These are phyloP conservation scores for Cetonia aurata DNA, from an alignment of 2,888 invertebrate species.

Conservation along the genomic window DNA sequence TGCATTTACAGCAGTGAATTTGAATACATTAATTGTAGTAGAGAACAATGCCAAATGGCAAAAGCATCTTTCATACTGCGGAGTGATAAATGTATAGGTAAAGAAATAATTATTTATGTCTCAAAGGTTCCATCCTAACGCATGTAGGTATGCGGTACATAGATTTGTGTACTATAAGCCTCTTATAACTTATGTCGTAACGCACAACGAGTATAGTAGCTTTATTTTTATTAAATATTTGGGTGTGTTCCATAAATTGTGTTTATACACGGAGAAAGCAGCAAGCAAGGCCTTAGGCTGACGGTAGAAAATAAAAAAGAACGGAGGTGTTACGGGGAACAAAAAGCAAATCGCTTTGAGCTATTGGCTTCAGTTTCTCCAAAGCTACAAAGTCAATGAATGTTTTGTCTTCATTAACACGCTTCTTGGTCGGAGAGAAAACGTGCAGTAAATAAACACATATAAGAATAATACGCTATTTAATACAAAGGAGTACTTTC, in stretches of 20 bases:
- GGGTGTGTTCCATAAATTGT: slow-evolving; percentile 31
- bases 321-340: slow-evolving; percentile 7
- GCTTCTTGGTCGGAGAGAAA: slow-evolving; percentile 21
- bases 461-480: slow-evolving; percentile 19
- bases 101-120: no score
- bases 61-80: no score
- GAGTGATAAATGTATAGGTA: no score
- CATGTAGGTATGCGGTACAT: background rate
- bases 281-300: slow-evolving; percentile 25
- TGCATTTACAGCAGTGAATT: no score
- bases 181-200: slow-evolving; percentile 31
- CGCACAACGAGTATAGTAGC: slow-evolving; percentile 7
- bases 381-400: slow-evolving; percentile 27
- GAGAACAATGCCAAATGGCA: no score
- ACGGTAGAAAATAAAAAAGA: slow-evolving; percentile 22
- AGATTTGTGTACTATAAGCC: slow-evolving; percentile 21
- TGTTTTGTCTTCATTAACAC: slow-evolving; percentile 39
- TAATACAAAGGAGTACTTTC: slow-evolving; percentile 30
- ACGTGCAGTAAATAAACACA: slow-evolving; percentile 31
- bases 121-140: background rate
- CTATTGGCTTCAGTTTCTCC: slow-evolving; percentile 30
- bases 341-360: slow-evolving; percentile 25
- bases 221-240: slow-evolving; percentile 31
- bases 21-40: no score
- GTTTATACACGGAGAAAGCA: slow-evolving; percentile 31